Conservation (phyloP, 2,113 vertebrate genomes). For the Dicentrarchus labrax region DNA sequence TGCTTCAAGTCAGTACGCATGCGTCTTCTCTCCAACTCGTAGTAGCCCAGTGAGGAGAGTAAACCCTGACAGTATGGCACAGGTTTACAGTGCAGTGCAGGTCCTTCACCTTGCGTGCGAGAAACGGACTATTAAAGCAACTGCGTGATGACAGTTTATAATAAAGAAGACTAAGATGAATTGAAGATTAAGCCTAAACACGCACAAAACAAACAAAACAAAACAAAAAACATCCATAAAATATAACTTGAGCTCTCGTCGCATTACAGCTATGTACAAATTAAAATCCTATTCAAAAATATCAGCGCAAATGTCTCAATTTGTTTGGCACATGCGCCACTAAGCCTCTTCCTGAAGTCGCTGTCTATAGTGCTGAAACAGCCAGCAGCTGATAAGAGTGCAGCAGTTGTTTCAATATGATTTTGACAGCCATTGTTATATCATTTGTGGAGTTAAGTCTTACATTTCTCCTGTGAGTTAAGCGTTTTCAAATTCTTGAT, state of each 20-base stretch:
- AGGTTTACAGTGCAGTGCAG: constrained; percentile 56
- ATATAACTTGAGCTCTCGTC: background rate
- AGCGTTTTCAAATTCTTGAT: background rate
- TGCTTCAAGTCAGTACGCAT: constrained; percentile 86
- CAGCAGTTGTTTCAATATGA: background rate
- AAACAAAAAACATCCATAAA: no score
- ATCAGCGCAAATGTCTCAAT: background rate
- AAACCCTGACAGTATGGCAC: constrained; percentile 67
- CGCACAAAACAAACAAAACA: no score
- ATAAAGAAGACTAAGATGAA: background rate
- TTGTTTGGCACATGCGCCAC: background rate
- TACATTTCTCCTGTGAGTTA: background rate
- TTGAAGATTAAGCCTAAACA: background rate
- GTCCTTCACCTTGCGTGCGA: constrained; percentile 2
- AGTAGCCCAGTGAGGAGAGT: constrained; percentile 74
- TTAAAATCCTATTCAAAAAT: background rate
- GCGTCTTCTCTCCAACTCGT: constrained; percentile 80
- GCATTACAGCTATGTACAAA: background rate
- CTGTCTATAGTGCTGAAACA: constrained; percentile 83
- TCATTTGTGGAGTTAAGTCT: constrained; percentile 9
- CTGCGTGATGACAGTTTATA: background rate
- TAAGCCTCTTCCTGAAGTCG: constrained; percentile 12
- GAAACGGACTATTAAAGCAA: background rate
- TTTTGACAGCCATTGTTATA: constrained; percentile 6
- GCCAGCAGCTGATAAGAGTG: background rate